Base-by-base conservation (phyloP, 2,113 vertebrate species). In the Pluvialis apricaria region DNA sequence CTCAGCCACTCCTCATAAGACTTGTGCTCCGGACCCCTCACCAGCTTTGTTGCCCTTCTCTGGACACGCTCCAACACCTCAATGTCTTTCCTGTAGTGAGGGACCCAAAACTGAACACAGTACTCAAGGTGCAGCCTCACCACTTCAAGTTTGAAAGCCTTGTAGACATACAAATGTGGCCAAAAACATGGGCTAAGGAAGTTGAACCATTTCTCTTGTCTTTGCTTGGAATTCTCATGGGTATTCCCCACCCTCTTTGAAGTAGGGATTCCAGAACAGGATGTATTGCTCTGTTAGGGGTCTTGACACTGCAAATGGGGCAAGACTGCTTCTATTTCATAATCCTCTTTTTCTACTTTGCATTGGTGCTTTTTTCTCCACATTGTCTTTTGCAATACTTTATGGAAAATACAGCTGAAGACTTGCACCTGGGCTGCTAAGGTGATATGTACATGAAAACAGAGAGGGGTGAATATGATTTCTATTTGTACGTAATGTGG, bases 151-250 rank as follows among this genome's bases (percentile, higher is more conserved):
- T 15, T 71, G 72, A 66, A 92, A 86, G 25, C 24, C 31, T 55
- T 52, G 16, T 19, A 40, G 54, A 42, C 7, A 28, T 17, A 32
- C 12, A 52, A 24, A 70, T 2, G 16, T 10, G 34, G 9, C 22
- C 25, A 47, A 65, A 94, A 86, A 6, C 13, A 20, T 3, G 3
- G 22, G 18, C 28, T 65, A 54, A 65, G 34, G 77, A 42, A 55
- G 57, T 5, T 17, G 12, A 11, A 45, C 38, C 1, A 4, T 24
- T 85, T 79, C 31, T 62, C 0, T 1, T 12, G 7, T 18, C 57
- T 64, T 36, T 61, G 15, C 31, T 54, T 54, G 34, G 36, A 79
- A 68, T 25, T 51, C 49, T 51, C 24, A 25, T 5, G 11, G 28
- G 8, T 36, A 36, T 62, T 52, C 28, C 38, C 32, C 22, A 44